Percentiles rank a stretch among this genome's conserved stretches.
These are phyloP conservation scores for Marasmarcha lunaedactyla DNA, from an alignment of 2,888 invertebrate genomes.

Conservation along the genomic window DNA sequence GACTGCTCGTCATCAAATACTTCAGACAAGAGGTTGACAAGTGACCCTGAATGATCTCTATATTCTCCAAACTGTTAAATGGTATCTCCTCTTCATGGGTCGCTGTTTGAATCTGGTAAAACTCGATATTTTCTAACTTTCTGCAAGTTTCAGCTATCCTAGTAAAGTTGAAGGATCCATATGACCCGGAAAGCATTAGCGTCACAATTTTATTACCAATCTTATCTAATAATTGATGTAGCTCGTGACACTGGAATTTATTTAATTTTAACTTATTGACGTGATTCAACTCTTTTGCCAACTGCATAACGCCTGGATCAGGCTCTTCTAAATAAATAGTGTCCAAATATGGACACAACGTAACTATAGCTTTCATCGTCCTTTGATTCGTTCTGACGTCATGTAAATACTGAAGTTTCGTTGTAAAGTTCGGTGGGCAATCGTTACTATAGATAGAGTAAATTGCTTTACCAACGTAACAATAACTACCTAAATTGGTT, in stretches of 20 bases:
- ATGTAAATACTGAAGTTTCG: constrained; percentile 76
- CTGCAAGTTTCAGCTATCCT: constrained; percentile 71
- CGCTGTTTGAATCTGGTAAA: constrained; percentile 74
- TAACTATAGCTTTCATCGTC: constrained; percentile 70
- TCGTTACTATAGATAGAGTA: constrained; percentile 66
- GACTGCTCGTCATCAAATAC: constrained; percentile 71
- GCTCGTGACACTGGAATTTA: constrained; percentile 72
- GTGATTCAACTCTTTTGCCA: constrained; percentile 54
- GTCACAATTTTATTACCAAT: constrained; percentile 66
- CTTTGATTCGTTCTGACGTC: constrained; percentile 73
- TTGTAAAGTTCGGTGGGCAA: constrained; percentile 62
- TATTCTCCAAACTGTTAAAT: constrained; percentile 72
- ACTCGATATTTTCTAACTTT: constrained; percentile 72
- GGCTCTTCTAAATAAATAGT: constrained; percentile 76
- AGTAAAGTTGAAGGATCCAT: constrained; percentile 70
- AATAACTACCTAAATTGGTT: constrained; percentile 74
- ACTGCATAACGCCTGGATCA: constrained; percentile 61
- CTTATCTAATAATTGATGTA: constrained; percentile 67
- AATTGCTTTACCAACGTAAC: constrained; percentile 75
- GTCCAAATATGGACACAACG: constrained; percentile 73
- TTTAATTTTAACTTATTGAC: constrained; percentile 73
- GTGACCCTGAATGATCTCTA: constrained; percentile 77
- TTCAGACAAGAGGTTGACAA: constrained; percentile 68
- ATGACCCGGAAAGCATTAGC: constrained; percentile 70
- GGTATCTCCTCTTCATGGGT: constrained; percentile 67